phyloP scores from a whole-genome alignment of 2,113 vertebrate species.

The Xiphophorus hellerii region DNA sequence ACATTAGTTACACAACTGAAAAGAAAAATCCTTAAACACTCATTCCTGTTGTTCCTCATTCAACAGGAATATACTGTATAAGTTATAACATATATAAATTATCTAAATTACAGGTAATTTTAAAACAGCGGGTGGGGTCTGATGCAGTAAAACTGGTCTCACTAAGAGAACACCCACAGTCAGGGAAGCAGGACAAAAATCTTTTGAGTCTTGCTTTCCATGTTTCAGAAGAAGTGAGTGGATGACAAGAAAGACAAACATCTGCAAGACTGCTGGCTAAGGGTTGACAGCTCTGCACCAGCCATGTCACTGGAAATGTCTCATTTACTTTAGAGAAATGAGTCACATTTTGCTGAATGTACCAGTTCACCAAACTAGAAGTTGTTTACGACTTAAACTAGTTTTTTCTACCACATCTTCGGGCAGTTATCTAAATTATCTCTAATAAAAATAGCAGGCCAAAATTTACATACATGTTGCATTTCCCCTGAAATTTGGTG shows the following conservation, averaged over 20 bases:
- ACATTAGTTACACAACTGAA: neutral
- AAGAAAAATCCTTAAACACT: neutral
- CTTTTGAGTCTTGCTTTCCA: neutral
- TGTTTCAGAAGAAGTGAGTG: conserved; percentile 24
- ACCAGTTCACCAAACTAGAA: neutral
- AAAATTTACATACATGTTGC: too few species aligned
- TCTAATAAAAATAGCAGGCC: too few species aligned
- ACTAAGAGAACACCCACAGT: neutral
- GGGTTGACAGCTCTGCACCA: conserved; percentile 22
- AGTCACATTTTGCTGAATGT: conserved; percentile 1
- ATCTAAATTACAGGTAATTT: neutral
- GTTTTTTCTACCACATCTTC: too few species aligned
- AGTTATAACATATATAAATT: neutral
- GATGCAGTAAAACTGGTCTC: neutral
- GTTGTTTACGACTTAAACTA: neutral
- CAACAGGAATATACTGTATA: too few species aligned
- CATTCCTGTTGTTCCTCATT: too few species aligned
- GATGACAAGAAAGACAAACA: conserved; percentile 26
- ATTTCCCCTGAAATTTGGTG: too few species aligned
- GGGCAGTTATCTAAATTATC: too few species aligned
- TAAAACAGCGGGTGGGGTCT: neutral
- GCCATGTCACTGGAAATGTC: conserved; percentile 24
- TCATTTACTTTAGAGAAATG: conserved; percentile 29
- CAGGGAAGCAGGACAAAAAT: neutral
- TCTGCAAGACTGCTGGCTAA: conserved; percentile 28